phyloP scores from a whole-genome alignment of 2,888 invertebrate genomes.

The Leuctra nigra region DNA sequence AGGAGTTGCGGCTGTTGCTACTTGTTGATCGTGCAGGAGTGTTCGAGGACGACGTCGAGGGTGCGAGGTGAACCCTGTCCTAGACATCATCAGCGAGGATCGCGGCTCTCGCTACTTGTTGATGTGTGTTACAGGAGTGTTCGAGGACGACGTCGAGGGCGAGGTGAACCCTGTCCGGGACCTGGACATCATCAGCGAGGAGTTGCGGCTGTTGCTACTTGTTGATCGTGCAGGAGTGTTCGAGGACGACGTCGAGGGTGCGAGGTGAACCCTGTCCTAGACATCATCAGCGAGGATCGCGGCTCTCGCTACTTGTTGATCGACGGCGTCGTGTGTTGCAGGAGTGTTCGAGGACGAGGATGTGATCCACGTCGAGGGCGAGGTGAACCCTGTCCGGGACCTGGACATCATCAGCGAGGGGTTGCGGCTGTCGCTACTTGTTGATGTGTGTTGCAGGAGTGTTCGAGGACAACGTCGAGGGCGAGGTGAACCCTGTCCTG shows the following conservation, averaged over 20 bases:
- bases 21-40: too few relatives aligned
- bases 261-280: slow-evolving; percentile 93
- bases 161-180: slow-evolving; percentile 95
- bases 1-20: slow-evolving; percentile 91
- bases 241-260: slow-evolving; percentile 98
- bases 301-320: too few relatives aligned
- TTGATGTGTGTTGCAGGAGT: too few relatives aligned
- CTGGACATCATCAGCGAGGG: slow-evolving; percentile 95
- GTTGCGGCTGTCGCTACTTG: too few relatives aligned
- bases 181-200: slow-evolving; percentile 93
- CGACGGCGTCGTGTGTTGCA: too few relatives aligned
- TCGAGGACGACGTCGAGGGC: slow-evolving; percentile 82
- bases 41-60: slow-evolving; percentile 97
- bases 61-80: too few relatives aligned
- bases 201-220: slow-evolving; percentile 82
- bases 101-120: too few relatives aligned
- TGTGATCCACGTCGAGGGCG: slow-evolving; percentile 97
- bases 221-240: slow-evolving; percentile 67
- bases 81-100: too few relatives aligned
- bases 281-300: slow-evolving; percentile 94
- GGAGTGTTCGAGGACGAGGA: slow-evolving; percentile 97
- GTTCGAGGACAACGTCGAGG: slow-evolving; percentile 97
- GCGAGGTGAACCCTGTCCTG: too few relatives aligned
- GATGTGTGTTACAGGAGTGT: too few relatives aligned
- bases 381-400: slow-evolving; percentile 95